phyloP scores from a whole-genome alignment of 2,888 invertebrate species.

The Lycaena phlaeas region DNA sequence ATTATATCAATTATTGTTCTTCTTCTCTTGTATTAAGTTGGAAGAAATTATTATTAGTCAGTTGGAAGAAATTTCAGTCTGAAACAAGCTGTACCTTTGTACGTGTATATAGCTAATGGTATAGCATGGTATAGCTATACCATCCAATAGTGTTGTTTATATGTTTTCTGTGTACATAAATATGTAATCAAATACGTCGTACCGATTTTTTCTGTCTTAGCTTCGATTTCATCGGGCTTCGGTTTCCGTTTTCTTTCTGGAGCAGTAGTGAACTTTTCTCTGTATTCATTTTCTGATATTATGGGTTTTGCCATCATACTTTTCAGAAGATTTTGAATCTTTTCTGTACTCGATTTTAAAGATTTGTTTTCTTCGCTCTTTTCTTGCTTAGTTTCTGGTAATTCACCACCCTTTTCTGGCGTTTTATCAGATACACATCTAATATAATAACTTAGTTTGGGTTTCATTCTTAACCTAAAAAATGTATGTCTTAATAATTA shows the following conservation, averaged over 20 bases:
- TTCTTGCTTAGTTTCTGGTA: slow-evolving; percentile 27
- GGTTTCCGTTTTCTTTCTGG: slow-evolving; percentile 37
- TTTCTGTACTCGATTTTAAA: slow-evolving; percentile 40
- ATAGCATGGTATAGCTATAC: too few relatives aligned
- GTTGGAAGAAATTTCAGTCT: too few relatives aligned
- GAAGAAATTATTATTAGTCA: too few relatives aligned
- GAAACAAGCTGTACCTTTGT: too few relatives aligned
- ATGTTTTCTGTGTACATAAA: too few relatives aligned
- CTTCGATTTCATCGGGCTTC: slow-evolving; percentile 36
- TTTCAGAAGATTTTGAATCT: slow-evolving; percentile 55
- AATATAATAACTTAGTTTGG: slow-evolving; percentile 21
- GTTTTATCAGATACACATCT: slow-evolving; percentile 26
- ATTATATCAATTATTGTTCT: too few relatives aligned
- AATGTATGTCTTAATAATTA: slow-evolving; percentile 11
- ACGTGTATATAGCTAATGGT: too few relatives aligned
- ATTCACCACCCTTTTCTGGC: slow-evolving; percentile 39
- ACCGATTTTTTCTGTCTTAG: slow-evolving; percentile 56
- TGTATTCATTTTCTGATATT: slow-evolving; percentile 48
- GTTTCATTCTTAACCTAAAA: slow-evolving; percentile 24
- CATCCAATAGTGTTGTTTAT: too few relatives aligned
- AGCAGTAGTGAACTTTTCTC: slow-evolving; percentile 45
- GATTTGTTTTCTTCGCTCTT: slow-evolving; percentile 23
- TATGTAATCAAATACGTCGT: slow-evolving; percentile 8
- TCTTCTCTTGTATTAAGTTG: too few relatives aligned
- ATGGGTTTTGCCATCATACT: slow-evolving; percentile 45